A percentile compares a stretch with the other conserved stretches of the same genome.
Conservation (phyloP, 2,797 vertebrate genomes). For the Labroides dimidiatus region DNA sequence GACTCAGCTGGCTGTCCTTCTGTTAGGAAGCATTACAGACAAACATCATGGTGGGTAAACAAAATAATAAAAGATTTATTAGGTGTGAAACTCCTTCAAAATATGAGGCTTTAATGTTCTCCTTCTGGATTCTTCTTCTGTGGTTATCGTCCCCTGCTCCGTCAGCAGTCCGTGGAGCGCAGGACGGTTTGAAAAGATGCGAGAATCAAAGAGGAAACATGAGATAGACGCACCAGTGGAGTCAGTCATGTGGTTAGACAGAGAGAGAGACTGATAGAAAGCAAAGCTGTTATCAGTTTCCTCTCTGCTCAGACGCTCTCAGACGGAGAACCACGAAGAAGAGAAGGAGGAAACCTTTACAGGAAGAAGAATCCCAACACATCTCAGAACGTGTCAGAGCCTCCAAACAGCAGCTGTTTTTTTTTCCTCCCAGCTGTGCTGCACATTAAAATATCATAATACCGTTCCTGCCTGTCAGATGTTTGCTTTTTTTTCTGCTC, state of each 20-base stretch:
- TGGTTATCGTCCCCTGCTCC: neutral
- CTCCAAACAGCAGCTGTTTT: slow-evolving; percentile 54
- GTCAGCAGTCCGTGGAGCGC: slow-evolving; percentile 14
- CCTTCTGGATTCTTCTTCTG: slow-evolving; percentile 3
- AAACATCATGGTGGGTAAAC: slow-evolving; percentile 65
- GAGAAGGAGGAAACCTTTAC: neutral
- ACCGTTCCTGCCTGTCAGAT: slow-evolving; percentile 53
- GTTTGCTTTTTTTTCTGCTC: slow-evolving; percentile 43
- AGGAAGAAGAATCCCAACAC: slow-evolving; percentile 6
- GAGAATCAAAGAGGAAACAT: slow-evolving; percentile 40
- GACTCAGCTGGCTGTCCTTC: slow-evolving; percentile 58
- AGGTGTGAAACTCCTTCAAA: slow-evolving; percentile 41
- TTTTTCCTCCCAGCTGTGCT: slow-evolving; percentile 50
- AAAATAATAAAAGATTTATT: slow-evolving; percentile 72
- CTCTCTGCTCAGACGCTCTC: slow-evolving; percentile 51
- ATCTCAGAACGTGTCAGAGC: slow-evolving; percentile 52
- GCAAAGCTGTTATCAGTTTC: slow-evolving; percentile 64
- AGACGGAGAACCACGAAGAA: slow-evolving; percentile 11
- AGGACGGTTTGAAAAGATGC: slow-evolving; percentile 11
- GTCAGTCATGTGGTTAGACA: slow-evolving; percentile 13
- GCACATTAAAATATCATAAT: slow-evolving; percentile 61
- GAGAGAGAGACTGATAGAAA: neutral
- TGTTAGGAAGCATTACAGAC: slow-evolving; percentile 65
- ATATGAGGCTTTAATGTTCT: slow-evolving; percentile 53
- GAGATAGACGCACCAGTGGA: slow-evolving; percentile 28